phyloP scores from a whole-genome alignment of 2,888 invertebrate genomes.

The Papilio gigon region DNA sequence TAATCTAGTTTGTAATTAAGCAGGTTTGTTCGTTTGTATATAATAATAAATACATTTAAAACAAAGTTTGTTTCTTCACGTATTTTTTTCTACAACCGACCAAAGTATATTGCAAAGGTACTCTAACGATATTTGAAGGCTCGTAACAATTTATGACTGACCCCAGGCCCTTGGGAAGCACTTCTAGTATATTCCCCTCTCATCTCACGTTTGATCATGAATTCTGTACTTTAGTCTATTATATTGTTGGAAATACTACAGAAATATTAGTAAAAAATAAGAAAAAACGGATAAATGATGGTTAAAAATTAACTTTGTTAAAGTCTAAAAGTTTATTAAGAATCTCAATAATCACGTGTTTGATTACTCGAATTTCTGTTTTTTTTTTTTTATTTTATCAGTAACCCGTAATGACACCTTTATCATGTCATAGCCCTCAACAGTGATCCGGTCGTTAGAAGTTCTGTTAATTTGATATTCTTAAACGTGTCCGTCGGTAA shows the following conservation, averaged over 20 bases:
- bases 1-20: too few relatives aligned
- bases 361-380: not conserved
- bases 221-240: not conserved
- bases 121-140: conserved; percentile 25
- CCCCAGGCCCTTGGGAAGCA: conserved; percentile 16
- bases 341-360: too few relatives aligned
- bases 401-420: too few relatives aligned
- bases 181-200: conserved; percentile 14
- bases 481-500: conserved; percentile 4
- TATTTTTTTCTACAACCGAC: not conserved
- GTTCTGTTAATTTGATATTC: not conserved
- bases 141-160: conserved; percentile 31
- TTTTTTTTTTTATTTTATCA: too few relatives aligned
- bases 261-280: not conserved
- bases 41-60: not conserved
- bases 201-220: conserved; percentile 8
- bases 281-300: not conserved
- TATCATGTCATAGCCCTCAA: too few relatives aligned
- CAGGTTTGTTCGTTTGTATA: too few relatives aligned
- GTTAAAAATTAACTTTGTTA: too few relatives aligned
- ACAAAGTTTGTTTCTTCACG: not conserved
- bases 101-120: conserved; percentile 3
- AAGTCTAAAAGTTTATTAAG: too few relatives aligned
- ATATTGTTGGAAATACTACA: not conserved
- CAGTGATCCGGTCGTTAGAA: too few relatives aligned